A percentile compares a stretch with the other conserved stretches of the same genome.
phyloP scores from a whole-genome alignment of 92 coral and sea anemone species.

The Epizoanthus scotinus region DNA sequence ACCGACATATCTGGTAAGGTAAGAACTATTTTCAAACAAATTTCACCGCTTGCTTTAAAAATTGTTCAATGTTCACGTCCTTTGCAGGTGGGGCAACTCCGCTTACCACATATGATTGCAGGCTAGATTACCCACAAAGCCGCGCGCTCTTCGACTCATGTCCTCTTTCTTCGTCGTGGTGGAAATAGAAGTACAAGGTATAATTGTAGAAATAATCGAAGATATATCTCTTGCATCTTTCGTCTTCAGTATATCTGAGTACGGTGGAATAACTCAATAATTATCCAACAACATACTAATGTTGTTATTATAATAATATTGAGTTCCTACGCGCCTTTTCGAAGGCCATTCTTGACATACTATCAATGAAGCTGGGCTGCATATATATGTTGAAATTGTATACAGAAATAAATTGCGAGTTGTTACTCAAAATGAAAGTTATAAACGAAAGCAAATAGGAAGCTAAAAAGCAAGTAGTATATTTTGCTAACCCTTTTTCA shows the following conservation, averaged over 20 bases:
- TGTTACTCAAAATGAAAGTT: not conserved
- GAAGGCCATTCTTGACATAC: not conserved
- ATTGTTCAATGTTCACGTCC: not conserved
- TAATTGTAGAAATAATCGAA: not conserved
- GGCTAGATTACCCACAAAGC: constrained; percentile 67
- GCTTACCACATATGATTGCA: constrained; percentile 44
- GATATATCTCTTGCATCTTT: constrained; percentile 10
- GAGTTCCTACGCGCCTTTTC: not conserved
- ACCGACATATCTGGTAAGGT: constrained; percentile 68
- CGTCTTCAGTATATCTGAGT: not conserved
- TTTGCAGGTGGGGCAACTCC: constrained; percentile 38
- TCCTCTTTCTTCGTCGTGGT: constrained; percentile 82
- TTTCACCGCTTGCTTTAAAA: no score
- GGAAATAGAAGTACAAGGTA: constrained; percentile 24
- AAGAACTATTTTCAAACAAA: not conserved
- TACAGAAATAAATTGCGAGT: not conserved
- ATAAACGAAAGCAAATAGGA: no score
- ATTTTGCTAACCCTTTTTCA: no score
- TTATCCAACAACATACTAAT: not conserved
- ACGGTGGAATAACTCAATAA: not conserved
- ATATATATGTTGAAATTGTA: not conserved
- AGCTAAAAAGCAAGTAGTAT: no score
- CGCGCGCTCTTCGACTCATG: constrained; percentile 51
- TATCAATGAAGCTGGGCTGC: not conserved
- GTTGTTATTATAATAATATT: not conserved